Evolutionary conservation across 2,888 invertebrate genomes (phyloP).

Genomic region (Sinelater perroti): DNA sequence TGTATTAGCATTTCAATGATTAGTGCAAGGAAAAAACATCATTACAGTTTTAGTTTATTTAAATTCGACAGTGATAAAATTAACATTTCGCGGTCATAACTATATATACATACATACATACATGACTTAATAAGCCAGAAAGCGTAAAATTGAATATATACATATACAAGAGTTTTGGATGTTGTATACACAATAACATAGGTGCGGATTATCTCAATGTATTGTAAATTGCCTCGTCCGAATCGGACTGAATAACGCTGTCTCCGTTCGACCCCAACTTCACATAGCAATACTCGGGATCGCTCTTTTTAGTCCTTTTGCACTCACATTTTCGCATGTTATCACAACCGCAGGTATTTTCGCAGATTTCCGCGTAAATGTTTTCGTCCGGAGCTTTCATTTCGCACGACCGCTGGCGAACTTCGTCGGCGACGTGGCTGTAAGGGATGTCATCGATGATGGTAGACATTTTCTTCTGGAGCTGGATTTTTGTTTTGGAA

Average conservation of each 20-base stretch:
- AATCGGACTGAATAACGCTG: constrained; percentile 58
- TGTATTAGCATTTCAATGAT: too few relatives aligned
- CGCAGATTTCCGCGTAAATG: constrained; percentile 76
- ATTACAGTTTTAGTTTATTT: constrained; percentile 14
- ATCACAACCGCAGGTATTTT: constrained; percentile 47
- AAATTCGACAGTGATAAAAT: constrained; percentile 4
- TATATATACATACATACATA: constrained; percentile 23
- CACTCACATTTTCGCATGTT: constrained; percentile 50
- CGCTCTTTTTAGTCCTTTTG: constrained; percentile 47
- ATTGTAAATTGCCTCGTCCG: constrained; percentile 60
- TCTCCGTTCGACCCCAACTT: constrained; percentile 58
- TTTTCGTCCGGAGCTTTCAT: constrained; percentile 65
- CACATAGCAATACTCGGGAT: constrained; percentile 55
- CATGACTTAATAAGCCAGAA: constrained; percentile 17
- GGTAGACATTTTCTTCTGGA: constrained; percentile 42
- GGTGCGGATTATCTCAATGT: constrained; percentile 51
- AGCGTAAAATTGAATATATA: constrained; percentile 21
- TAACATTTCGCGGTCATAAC: constrained; percentile 4
- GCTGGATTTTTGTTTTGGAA: constrained; percentile 65
- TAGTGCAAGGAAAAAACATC: not conserved
- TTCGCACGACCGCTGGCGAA: constrained; percentile 51
- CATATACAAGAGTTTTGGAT: constrained; percentile 8
- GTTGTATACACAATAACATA: constrained; percentile 12
- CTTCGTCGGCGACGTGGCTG: constrained; percentile 74
- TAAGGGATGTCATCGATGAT: constrained; percentile 74